Conservation (phyloP, 2,797 vertebrate species). For the Takifugu ocellatus region DNA sequence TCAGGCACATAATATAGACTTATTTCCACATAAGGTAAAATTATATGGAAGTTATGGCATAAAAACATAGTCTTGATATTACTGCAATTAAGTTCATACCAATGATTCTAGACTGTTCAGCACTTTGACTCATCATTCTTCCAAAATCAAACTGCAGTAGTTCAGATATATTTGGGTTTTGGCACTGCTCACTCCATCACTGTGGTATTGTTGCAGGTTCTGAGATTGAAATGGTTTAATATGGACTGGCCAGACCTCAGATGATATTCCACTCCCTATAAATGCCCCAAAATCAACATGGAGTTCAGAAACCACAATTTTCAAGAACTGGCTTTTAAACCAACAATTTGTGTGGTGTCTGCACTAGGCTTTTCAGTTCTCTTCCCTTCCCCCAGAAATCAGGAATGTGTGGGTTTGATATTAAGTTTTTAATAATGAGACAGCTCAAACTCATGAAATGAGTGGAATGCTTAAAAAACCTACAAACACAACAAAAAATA, state of each 20-base stretch:
- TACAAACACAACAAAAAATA: no score
- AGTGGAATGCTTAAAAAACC: no score
- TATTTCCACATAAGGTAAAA: no score
- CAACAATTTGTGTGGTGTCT: not conserved
- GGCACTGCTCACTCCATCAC: constrained; percentile 29
- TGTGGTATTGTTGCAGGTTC: constrained; percentile 27
- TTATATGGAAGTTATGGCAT: no score
- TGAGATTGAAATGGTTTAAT: constrained; percentile 14
- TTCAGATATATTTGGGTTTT: constrained; percentile 28
- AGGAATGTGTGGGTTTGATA: not conserved
- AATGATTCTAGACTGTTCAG: constrained; percentile 9
- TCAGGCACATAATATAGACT: no score
- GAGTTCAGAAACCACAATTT: constrained; percentile 23
- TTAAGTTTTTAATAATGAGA: not conserved
- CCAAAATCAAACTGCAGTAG: constrained; percentile 32
- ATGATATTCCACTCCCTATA: constrained; percentile 18
- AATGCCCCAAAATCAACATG: constrained; percentile 32
- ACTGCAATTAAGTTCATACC: not conserved
- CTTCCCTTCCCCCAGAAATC: not conserved
- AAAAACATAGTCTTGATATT: no score
- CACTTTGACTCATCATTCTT: constrained; percentile 41
- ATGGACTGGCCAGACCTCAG: constrained; percentile 15
- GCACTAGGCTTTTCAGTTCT: no score
- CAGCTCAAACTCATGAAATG: no score
- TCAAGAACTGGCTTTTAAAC: constrained; percentile 24